Evolutionary conservation across 2,888 invertebrate genomes (phyloP), one percentile per base, ranked within the genome.

Genomic region (Lymantria dispar): DNA sequence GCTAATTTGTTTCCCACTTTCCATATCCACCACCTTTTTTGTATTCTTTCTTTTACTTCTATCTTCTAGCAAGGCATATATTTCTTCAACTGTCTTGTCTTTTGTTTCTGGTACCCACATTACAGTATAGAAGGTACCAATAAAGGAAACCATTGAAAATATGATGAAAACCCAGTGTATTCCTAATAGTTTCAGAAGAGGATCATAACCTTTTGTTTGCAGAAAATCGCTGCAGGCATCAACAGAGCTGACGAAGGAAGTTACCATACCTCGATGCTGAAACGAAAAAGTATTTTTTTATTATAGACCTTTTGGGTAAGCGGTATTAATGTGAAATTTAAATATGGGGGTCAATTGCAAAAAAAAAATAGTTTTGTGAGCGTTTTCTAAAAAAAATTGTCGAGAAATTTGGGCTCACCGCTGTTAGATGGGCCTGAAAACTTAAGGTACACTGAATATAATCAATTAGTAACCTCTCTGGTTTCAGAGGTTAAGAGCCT

Each of bases 131-230:
- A 83, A 58, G 0, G 88, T 86, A 0, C 89, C 89, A 0, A 85
- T 57, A 79, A 91, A 90, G 66, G 90, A 90, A 3, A 91, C 82
- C 0, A 77, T 31, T 0, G 90, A 88, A 70, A 90, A 91, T 63
- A 89, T 74, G 15, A 89, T 86, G 76, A 91, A 90, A 9, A 90
- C 90, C 90, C 90, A 91, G 53, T 90, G 90, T 54, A 90, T 90
- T 2, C 91, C 91, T 0, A 91, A 70, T 0, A 88, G 74, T 60
- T 90, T 90, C 3, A 87, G 76, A 0, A 91, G 74, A 0, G 90
- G 90, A 56, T 90, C 89, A 66, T 90, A 91, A 0, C 87, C 87
- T 51, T 91, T 91, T 0, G 87, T 86, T 59, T 91, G 91, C 0
- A 89, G 69, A 72, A 91, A 90, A 72, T 91, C 91, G 52, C 89